Percentiles rank a stretch among this genome's conserved stretches.
Evolutionary conservation across 1,140 invertebrate genomes (phyloP).

Genomic region (Musca vetustissima): DNA sequence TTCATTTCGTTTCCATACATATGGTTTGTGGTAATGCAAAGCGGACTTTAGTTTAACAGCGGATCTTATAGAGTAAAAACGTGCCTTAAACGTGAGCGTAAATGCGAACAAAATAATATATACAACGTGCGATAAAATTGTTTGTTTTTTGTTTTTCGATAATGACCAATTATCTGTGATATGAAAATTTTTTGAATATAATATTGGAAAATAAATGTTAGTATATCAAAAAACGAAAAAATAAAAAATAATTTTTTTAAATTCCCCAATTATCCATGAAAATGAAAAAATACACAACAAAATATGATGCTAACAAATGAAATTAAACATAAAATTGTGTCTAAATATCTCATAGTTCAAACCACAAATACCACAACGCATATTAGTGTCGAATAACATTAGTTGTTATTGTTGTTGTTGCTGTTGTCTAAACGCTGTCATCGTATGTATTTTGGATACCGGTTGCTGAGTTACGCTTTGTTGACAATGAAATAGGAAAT

Average conservation of each 20-base stretch:
- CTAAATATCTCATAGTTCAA: too few species aligned
- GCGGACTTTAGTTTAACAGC: background rate
- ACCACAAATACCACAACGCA: too few species aligned
- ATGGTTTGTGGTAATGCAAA: background rate
- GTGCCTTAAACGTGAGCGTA: slow-evolving; percentile 18
- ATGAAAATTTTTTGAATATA: background rate
- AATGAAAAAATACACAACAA: too few species aligned
- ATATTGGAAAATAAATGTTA: slow-evolving; percentile 3
- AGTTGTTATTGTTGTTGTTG: too few species aligned
- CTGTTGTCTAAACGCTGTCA: too few species aligned
- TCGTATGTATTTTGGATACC: too few species aligned
- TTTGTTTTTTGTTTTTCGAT: too few species aligned
- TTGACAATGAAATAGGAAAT: slow-evolving; percentile 4
- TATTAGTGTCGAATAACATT: too few species aligned
- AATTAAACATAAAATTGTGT: too few species aligned
- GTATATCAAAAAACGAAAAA: background rate
- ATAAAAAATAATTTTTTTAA: background rate
- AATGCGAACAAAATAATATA: background rate
- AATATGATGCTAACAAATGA: too few species aligned
- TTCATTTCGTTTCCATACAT: background rate
- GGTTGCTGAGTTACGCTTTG: slow-evolving; percentile 4
- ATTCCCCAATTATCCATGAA: background rate
- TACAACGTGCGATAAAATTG: background rate
- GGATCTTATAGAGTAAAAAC: slow-evolving; percentile 12
- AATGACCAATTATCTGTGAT: background rate